Evolutionary conservation across 2,797 vertebrate species (phyloP), one percentile per base, ranked within the genome.

Genomic region (Sitta carolinensis): DNA sequence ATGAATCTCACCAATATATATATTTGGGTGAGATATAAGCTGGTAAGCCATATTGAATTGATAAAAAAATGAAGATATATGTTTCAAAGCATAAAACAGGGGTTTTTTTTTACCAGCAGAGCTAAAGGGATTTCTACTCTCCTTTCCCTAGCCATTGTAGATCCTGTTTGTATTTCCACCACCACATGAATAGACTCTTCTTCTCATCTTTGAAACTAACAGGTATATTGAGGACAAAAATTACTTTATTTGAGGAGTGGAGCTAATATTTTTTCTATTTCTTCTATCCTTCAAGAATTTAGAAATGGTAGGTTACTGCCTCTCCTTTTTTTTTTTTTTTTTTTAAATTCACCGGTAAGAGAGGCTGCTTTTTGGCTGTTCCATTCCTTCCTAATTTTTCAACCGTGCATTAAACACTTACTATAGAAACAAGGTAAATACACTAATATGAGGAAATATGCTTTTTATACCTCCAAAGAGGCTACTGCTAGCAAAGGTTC

Each of bases 151-250:
- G 40, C 52, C 47, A 17, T 5, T 76, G 75, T 62, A 77, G 55
- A 59, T 85, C 40, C 70, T 80, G 36, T 70, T 79, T 42, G 2
- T 80, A 16, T 81, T 94, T 90, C 73, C 50, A 78, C 18, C 16
- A 21, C 66, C 69, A 50, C 81, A 75, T 74, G 73, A 78, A 84
- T 8, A 58, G 55, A 11, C 30, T 93, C 38, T 34, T 84, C 64
- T 90, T 77, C 69, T 82, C 81, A 29, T 22, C 92, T 94, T 95
- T 79, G 90, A 94, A 94, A 84, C 29, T 50, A 61, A 29, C 29
- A 84, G 79, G 68, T 86, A 26, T 22, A 70, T 7, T 88, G 27
- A 90, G 92, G 72, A 80, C 54, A 88, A 38, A 38, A 70, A 48
- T 50, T 29, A 40, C 43, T 86, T 58, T 58, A 66, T 68, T 32